phyloP scores from a whole-genome alignment of 2,113 vertebrate species.

The Physeter macrocephalus region DNA sequence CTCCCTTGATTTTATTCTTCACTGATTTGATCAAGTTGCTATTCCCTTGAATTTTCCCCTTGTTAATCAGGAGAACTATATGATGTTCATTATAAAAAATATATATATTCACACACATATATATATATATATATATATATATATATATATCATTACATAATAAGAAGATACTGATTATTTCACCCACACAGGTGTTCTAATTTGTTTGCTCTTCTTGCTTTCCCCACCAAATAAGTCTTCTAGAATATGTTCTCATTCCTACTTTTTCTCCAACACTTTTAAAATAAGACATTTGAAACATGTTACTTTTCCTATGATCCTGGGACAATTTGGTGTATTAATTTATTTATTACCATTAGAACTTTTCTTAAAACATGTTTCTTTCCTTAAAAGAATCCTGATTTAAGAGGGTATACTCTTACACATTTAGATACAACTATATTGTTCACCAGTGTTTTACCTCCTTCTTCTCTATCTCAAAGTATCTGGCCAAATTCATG shows the following conservation, averaged over 20 bases:
- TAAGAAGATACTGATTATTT: neutral
- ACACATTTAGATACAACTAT: neutral
- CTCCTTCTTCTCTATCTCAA: neutral
- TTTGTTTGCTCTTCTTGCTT: neutral
- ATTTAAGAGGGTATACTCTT: neutral
- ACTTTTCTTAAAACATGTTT: neutral
- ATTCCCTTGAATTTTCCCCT: neutral
- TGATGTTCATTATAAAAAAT: neutral
- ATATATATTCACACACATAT: no score
- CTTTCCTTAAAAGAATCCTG: neutral
- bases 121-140: neutral
- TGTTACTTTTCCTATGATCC: neutral
- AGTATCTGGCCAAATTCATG: neutral
- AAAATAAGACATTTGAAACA: neutral
- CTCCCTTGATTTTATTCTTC: neutral
- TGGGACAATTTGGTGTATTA: neutral
- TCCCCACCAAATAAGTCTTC: neutral
- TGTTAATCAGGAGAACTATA: neutral
- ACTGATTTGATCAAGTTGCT: neutral
- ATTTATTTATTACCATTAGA: neutral
- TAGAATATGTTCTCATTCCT: neutral
- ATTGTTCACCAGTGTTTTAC: neutral
- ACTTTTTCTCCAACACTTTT: neutral
- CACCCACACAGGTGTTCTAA: neutral
- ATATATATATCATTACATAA: neutral